Evolutionary conservation across 2,888 invertebrate species (phyloP), one percentile per base, ranked within the genome.

Genomic region (Andrena dorsata): DNA sequence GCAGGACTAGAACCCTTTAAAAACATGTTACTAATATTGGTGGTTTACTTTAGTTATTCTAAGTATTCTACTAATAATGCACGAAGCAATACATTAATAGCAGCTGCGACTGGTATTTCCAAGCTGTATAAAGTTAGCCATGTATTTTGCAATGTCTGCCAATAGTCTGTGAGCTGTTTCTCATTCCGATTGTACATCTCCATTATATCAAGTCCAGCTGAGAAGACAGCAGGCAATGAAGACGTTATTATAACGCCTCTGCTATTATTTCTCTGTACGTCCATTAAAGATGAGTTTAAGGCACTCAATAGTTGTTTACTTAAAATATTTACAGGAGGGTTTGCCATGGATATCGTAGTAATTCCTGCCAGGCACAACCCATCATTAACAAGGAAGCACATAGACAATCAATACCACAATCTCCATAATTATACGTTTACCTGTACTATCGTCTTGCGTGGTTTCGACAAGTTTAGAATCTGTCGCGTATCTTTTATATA

Each of bases 121-220:
- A 96, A 95, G 13, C 97, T 96, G 92, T 97, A 98, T 1, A 98
- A 94, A 86, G 96, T 96, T 47, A 98, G 91, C 97, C 98, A 98
- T 23, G 96, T 95, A 68, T 97, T 96, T 94, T 98, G 98, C 2
- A 98, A 93, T 0, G 96, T 94, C 0, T 94, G 94, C 98, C 98
- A 98, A 92, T 97, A 98, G 53, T 95, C 94, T 80, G 95, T 95
- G 0, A 96, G 93, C 82, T 97, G 95, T 35, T 96, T 96, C 69
- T 95, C 92, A 65, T 97, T 95, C 0, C 97, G 96, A 92, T 97
- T 97, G 91, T 97, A 98, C 97, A 98, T 97, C 94, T 98, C 98
- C 94, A 96, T 95, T 49, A 98, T 97, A 91, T 98, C 98, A 82
- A 98, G 94, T 6, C 98, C 98, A 30, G 96, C 98, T 2, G 96